Evolutionary conservation across 2,888 invertebrate genomes (phyloP), one percentile per base, ranked within the genome.

Genomic region (Unio pictorum): DNA sequence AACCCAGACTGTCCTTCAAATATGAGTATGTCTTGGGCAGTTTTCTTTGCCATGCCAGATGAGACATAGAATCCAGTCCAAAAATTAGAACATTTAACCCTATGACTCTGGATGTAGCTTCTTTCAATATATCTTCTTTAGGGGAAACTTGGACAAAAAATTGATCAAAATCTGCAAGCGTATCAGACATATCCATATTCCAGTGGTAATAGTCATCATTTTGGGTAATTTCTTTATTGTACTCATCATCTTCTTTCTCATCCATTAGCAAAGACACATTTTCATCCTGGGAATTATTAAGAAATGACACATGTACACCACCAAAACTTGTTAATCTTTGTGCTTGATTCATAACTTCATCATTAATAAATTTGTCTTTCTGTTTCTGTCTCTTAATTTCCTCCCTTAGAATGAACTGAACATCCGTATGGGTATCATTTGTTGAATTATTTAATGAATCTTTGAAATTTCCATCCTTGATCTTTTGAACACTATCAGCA

Each of bases 21-120:
- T 78, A 85, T 4, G 71, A 72, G 67, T 86, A 84, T 0, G 87
- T 86, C 60, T 77, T 71, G 4, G 87, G 87, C 30, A 89, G 71
- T 65, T 86, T 86, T 59, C 87, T 69, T 62, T 84, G 84, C 69
- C 81, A 87, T 3, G 83, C 73, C 67, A 87, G 61, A 61, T 86
- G 86, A 1, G 88, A 88, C 81, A 89, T 79, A 28, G 88, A 88
- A 68, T 88, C 87, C 11, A 88, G 65, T 4, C 82, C 86, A 68
- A 88, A 74, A 66, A 88, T 81, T n/a, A 88, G 72, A 11, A 88
- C 85, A 74, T 87, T 86, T 45, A 45, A 45, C 45, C 45, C 45
- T 4, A 45, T 55, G 8, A 28, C 23, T 30, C 45, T 45, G 20
- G 18, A n/a, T 61, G 45, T 54, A 58, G 88, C 26, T 91, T 88